Evolutionary conservation across 2,113 vertebrate genomes (phyloP), one percentile per base, ranked within the genome.

Genomic region (Pedetes capensis): DNA sequence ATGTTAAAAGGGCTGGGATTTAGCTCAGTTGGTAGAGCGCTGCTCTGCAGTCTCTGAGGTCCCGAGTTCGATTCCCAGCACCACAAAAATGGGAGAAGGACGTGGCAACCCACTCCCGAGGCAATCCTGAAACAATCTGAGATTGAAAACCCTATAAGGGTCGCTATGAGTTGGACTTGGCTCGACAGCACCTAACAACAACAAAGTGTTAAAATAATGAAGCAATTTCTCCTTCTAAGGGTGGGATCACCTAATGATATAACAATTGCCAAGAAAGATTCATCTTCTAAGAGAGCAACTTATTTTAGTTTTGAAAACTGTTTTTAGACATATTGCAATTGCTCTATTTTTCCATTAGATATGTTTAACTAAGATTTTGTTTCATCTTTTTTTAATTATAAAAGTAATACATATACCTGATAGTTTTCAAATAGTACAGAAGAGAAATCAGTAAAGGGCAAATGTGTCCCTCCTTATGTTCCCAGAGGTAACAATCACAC

Each of bases 401-500:
- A 76, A 71, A 75, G 14, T 82, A 76, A 90, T 79, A 69, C 17
- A 59, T 42, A n/a, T 93, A 90, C 18, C 2, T 27, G 23, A n/a
- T 53, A 81, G 27, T 84, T 90, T 85, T 81, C 66, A 93, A 93
- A 80, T 13, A 51, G 29, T 59, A 80, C 34, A 90, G 57, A 68
- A 94, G 23, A 53, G 18, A 82, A 81, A 61, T 80, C 66, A 68
- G 23, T 86, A 80, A 75, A 81, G 86, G 57, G 29, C n/a, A 59
- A 63, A 80, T 20, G 42, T 69, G 86, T 81, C 10, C 29, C n/a
- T 86, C 57, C 47, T n/a, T 89, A 32, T 20, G 25, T 51, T 51
- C 34, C 23, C 51, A 87, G 81, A 89, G 49, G 49, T 74, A 74
- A 74, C 27, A 25, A 55, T 34, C n/a, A 93, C 29, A 80, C n/a